These are phyloP conservation scores for Rhinopithecus roxellana DNA, from an alignment of 2,113 vertebrate species.

Conservation along the genomic window DNA sequence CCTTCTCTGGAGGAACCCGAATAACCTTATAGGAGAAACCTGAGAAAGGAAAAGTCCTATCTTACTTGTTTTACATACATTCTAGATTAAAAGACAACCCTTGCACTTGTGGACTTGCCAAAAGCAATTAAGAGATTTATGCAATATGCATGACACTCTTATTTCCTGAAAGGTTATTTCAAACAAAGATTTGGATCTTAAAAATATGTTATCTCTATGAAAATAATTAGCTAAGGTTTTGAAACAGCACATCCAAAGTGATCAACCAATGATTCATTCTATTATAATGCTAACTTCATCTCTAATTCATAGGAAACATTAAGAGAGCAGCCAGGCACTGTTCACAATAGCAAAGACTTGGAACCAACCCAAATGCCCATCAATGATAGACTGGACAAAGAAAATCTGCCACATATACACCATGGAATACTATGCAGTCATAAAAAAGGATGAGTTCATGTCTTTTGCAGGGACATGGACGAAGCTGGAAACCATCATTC, in stretches of 20 bases:
- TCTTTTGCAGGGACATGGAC: no score
- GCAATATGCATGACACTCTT: not conserved
- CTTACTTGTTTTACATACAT: conserved; percentile 19
- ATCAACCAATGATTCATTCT: not conserved
- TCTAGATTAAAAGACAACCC: conserved; percentile 30
- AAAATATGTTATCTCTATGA: conserved; percentile 5
- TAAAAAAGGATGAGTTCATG: no score
- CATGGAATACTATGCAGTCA: no score
- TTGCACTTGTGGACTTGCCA: not conserved
- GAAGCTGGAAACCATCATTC: no score
- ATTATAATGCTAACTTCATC: not conserved
- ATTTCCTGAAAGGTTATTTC: conserved; percentile 13
- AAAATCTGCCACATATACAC: no score
- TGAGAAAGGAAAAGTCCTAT: conserved; percentile 70
- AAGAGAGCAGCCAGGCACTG: not conserved
- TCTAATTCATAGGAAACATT: not conserved
- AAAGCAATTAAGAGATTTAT: conserved; percentile 18
- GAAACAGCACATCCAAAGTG: conserved; percentile 12
- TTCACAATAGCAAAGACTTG: no score
- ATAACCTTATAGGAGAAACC: conserved; percentile 93
- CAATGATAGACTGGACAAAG: no score
- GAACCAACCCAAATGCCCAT: no score
- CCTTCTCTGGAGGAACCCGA: conserved; percentile 86
- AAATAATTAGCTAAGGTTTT: conserved; percentile 37
- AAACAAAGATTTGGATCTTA: not conserved